Percentiles rank a stretch among this genome's conserved stretches.
phyloP scores from a whole-genome alignment of 2,113 vertebrate species.

The Carassius gibelio region DNA sequence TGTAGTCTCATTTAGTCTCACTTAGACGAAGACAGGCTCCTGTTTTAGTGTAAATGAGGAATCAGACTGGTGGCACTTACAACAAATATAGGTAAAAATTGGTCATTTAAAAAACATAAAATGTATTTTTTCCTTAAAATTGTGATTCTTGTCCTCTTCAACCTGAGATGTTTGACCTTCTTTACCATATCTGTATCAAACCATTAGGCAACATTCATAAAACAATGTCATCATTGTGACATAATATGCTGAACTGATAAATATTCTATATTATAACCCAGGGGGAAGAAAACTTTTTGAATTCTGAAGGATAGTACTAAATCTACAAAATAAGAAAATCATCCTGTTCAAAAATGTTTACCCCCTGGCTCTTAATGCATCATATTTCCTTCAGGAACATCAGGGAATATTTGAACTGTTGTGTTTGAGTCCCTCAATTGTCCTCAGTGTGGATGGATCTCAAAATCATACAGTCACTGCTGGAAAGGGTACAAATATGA shows the following conservation, averaged over 20 bases:
- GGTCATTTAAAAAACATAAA: neutral
- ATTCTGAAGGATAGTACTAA: no score
- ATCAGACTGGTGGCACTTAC: neutral
- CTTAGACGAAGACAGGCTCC: neutral
- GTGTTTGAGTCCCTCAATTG: no score
- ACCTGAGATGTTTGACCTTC: neutral
- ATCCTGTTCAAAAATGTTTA: no score
- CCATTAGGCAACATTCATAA: neutral
- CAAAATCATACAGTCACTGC: no score
- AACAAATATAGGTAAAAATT: neutral
- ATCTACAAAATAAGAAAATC: no score
- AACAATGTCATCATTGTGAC: neutral
- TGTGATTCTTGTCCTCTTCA: neutral
- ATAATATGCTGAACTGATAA: neutral
- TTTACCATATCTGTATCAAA: neutral
- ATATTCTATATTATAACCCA: no score
- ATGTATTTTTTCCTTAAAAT: neutral
- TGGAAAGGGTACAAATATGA: no score
- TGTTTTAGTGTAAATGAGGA: neutral
- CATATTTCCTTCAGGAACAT: no score
- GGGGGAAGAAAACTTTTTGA: no score
- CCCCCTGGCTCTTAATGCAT: no score
- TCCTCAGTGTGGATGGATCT: no score
- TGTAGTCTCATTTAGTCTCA: constrained; percentile 11
- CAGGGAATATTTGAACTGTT: no score